phyloP scores from a whole-genome alignment of 2,797 vertebrate species.

The Zenarchopterus dispar region DNA sequence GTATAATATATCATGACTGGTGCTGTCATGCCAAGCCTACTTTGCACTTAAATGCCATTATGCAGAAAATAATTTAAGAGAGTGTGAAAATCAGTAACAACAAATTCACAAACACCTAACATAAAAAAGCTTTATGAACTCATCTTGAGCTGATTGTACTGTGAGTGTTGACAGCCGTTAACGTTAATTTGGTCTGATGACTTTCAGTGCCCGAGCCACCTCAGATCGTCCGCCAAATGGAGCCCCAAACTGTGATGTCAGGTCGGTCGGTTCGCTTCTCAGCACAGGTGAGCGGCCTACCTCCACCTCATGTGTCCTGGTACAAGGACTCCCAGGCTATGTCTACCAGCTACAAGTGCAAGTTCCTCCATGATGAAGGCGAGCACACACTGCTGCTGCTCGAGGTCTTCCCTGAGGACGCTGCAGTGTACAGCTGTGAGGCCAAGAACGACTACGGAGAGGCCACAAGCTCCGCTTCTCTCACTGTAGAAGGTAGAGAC shows the following conservation, averaged over 20 bases:
- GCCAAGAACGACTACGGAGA: slow-evolving; percentile 92
- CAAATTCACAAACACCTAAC: too few relatives aligned
- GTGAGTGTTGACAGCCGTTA: background rate
- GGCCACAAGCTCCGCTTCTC: slow-evolving; percentile 89
- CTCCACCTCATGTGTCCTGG: slow-evolving; percentile 92
- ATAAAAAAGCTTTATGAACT: too few relatives aligned
- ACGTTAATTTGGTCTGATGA: background rate
- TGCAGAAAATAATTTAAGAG: too few relatives aligned
- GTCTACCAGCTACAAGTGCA: slow-evolving; percentile 90
- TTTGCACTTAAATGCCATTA: too few relatives aligned
- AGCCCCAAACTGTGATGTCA: slow-evolving; percentile 86
- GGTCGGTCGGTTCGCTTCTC: slow-evolving; percentile 93
- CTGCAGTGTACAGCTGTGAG: slow-evolving; percentile 89
- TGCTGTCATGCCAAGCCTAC: too few relatives aligned
- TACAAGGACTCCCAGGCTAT: slow-evolving; percentile 93
- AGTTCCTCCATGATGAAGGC: slow-evolving; percentile 91
- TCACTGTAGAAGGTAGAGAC: slow-evolving; percentile 90
- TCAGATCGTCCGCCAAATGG: slow-evolving; percentile 86
- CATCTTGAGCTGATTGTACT: too few relatives aligned
- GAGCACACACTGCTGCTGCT: slow-evolving; percentile 92
- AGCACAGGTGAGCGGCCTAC: slow-evolving; percentile 88
- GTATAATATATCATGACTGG: too few relatives aligned
- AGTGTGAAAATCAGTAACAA: too few relatives aligned
- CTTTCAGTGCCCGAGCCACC: slow-evolving; percentile 91
- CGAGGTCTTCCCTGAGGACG: slow-evolving; percentile 93